phyloP scores from a whole-genome alignment of 2,113 vertebrate genomes.

The Alethe castanea region DNA sequence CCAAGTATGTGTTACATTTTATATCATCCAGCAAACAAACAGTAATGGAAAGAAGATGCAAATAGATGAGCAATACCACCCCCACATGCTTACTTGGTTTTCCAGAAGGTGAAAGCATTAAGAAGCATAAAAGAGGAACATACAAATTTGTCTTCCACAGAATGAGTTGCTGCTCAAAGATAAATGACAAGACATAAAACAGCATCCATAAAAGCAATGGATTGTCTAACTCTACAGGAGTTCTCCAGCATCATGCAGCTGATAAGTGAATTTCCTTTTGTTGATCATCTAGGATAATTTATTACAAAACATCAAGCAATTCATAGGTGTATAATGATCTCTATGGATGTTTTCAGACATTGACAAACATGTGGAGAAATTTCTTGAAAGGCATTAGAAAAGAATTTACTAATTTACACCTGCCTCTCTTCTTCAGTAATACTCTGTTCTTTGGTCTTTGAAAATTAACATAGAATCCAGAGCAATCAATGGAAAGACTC shows the following conservation, averaged over 20 bases:
- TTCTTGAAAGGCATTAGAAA: background rate
- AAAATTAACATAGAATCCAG: background rate
- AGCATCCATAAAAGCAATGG: conserved; percentile 44
- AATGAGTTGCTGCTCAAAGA: conserved; percentile 40
- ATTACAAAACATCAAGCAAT: conserved; percentile 26
- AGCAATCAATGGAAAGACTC: background rate
- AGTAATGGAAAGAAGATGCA: background rate
- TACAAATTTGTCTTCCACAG: background rate
- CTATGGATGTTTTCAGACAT: background rate
- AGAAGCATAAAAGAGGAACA: background rate
- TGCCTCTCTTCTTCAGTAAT: background rate
- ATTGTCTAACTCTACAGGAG: conserved; percentile 36
- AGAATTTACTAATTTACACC: background rate
- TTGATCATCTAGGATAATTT: conserved; percentile 9
- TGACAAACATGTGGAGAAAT: background rate
- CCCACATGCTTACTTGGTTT: background rate
- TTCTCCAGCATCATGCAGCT: conserved; percentile 14
- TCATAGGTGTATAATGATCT: background rate
- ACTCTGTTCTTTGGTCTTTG: background rate
- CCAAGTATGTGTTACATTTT: background rate
- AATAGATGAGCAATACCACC: background rate
- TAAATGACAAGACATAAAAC: conserved; percentile 45
- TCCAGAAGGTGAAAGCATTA: background rate
- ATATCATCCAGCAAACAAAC: background rate
- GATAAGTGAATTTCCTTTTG: conserved; percentile 33